Percentiles rank a stretch among this genome's conserved stretches.
Conservation (phyloP, 2,113 vertebrate species). For the Chaetops frenatus region DNA sequence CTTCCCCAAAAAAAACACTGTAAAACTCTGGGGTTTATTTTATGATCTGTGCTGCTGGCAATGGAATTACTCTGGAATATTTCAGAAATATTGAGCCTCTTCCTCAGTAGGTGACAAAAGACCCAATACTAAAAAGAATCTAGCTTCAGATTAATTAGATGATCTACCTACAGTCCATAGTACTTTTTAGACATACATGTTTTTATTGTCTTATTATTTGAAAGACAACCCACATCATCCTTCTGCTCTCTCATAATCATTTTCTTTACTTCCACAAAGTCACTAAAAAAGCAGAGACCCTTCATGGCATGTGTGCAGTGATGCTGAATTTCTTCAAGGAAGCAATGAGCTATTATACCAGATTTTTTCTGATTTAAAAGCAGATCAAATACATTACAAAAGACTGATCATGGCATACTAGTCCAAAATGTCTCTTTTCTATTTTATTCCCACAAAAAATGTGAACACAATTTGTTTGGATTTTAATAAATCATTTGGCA, state of each 20-base stretch:
- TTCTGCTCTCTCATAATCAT: neutral
- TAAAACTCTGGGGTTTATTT: neutral
- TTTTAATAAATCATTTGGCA: conserved; percentile 8
- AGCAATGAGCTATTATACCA: neutral
- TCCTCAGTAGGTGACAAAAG: neutral
- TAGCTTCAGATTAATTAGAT: neutral
- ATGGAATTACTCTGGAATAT: neutral
- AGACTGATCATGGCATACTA: neutral
- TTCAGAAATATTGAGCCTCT: neutral
- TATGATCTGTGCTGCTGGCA: neutral
- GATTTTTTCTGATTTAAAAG: neutral
- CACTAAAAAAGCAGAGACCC: neutral
- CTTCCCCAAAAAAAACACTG: neutral
- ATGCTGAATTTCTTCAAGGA: neutral
- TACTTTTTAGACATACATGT: neutral
- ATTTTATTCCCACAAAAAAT: neutral
- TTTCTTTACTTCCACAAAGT: neutral
- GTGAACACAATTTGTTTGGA: neutral
- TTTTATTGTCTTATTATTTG: neutral
- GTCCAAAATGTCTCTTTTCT: neutral
- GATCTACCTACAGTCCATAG: neutral
- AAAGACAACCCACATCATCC: neutral
- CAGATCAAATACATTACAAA: conserved; percentile 6
- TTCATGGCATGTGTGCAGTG: rapidly evolving
- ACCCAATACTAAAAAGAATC: neutral